Evolutionary conservation across 35 echinoderm and acorn worm genomes (phyloP).

Genomic region (Amphiura filiformis): DNA sequence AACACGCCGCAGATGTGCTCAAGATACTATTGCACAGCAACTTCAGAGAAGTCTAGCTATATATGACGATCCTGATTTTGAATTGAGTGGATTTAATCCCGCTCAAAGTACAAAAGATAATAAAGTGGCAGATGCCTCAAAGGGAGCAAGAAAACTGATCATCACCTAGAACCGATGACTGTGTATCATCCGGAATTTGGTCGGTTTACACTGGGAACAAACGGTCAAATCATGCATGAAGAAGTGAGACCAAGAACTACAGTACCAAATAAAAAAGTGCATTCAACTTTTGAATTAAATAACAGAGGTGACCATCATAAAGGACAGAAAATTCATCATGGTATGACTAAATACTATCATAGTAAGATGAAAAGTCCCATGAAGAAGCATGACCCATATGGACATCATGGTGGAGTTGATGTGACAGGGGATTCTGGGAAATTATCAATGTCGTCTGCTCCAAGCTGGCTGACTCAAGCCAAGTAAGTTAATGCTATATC

Average conservation of each 20-base stretch:
- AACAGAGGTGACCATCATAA: background rate
- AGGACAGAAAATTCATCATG: background rate
- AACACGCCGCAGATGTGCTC: background rate
- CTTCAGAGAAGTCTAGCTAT: background rate
- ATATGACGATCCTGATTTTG: background rate
- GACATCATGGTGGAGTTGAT: background rate
- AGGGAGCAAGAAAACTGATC: background rate
- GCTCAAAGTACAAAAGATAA: background rate
- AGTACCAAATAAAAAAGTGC: background rate
- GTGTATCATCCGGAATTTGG: background rate
- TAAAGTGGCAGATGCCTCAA: background rate
- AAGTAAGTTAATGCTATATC: background rate
- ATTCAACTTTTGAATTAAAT: too few relatives aligned
- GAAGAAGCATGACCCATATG: too few relatives aligned
- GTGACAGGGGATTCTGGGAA: slow-evolving; percentile 3
- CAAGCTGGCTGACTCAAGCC: slow-evolving; percentile 28
- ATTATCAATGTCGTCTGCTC: slow-evolving; percentile 3
- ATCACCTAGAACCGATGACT: background rate
- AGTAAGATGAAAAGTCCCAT: background rate
- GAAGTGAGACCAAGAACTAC: background rate
- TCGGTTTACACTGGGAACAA: slow-evolving; percentile 3
- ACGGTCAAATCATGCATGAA: background rate
- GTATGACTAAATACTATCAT: background rate
- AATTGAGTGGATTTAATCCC: background rate
- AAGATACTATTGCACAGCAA: background rate